Evolutionary conservation across 2,113 vertebrate genomes (phyloP), one percentile per base, ranked within the genome.

Genomic region (Eurypyga helias): DNA sequence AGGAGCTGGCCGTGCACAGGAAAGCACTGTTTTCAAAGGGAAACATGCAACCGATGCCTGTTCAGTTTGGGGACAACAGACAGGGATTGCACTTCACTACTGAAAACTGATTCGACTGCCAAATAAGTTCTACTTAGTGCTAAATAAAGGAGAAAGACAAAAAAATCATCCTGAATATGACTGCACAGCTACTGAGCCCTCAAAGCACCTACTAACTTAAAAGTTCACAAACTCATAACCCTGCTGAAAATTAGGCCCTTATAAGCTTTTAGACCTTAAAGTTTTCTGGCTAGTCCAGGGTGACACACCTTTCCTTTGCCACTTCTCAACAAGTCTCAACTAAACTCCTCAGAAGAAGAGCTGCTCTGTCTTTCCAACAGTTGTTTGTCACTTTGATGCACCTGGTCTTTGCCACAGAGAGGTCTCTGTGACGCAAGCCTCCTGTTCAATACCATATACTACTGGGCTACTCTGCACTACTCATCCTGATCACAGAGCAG

Each of bases 361-460:
- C 55, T 28, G 33, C 51, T 87, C 49, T 11, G 13, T 17, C 54
- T 38, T 33, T 19, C 58, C 77, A 46, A 6, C 31, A 21, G 15
- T 14, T 13, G 5, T 46, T 45, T 14, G 46, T 28, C 78, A 25
- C 33, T 26, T 23, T 4, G 38, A 18, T 9, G 21, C 15, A 1
- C 51, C 11, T 0, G 2, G 28, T 38, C 51, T 38, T 20, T 43
- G 71, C 20, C 38, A 3, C 26, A n/a, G 64, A 24, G 45, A 41
- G 41, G 41, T 41, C 41, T 41, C 41, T 41, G 20, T 15, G 73
- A 52, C 58, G 26, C 69, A 13, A 4, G 0, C 4, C 57, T 61
- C 41, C 58, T 28, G 12, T 3, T 38, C 57, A 1, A 7, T 17
- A 3, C 31, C n/a, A 5, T 5, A 4, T 7, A 3, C 29, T 19